Base-by-base conservation (phyloP, 2,797 vertebrate genomes). In the Oreonectes daqikongensis region DNA sequence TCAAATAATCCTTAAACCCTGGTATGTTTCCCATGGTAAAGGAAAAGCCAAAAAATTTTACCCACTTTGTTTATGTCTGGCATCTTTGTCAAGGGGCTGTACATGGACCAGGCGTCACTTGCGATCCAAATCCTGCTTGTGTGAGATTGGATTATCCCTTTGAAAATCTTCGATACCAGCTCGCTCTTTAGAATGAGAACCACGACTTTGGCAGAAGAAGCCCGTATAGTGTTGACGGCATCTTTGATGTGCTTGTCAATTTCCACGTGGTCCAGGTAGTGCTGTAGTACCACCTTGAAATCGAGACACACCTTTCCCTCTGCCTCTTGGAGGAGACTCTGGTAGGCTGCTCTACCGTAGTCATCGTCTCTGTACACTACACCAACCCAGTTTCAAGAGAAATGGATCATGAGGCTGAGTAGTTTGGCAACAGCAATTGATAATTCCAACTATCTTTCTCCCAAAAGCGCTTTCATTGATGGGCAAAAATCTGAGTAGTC, bases 311-410 rank as follows among this genome's bases (percentile, higher is more conserved):
- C 63, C 1, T 91, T 72, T n/a, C 59, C 44, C 0, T 84, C 77
- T 11, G 89, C 89, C 60, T 94, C 87, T 14, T 89, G 7, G 17
- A 85, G 84, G 79, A 95, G 93, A 15, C 87, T 92, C 46, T 93
- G 87, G 60, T 93, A 78, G 46, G 91, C 92, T 0, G 92, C 85
- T 9, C 89, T 85, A 12, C 94, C 94, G 0, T 94, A 94, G 83
- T 95, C 94, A 78, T 94, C 92, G 17, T 95, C 94, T 1, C 91
- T 93, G 44, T 90, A 90, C 69, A 95, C 90, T n/a, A 94, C 83
- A 32, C 94, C 94, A 0, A 95, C 86, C 94, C 94, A 96, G 9
- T 92, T 91, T 94, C 92, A 94, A 2, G 53, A 59, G 42, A 83
- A 83, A 5, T 80, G 42, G 0, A 35, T 22, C 48, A 83, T 22